A percentile compares a stretch with the other conserved stretches of the same genome.
Evolutionary conservation across 2,888 invertebrate species (phyloP).

Genomic region (Patella ulyssiponensis): DNA sequence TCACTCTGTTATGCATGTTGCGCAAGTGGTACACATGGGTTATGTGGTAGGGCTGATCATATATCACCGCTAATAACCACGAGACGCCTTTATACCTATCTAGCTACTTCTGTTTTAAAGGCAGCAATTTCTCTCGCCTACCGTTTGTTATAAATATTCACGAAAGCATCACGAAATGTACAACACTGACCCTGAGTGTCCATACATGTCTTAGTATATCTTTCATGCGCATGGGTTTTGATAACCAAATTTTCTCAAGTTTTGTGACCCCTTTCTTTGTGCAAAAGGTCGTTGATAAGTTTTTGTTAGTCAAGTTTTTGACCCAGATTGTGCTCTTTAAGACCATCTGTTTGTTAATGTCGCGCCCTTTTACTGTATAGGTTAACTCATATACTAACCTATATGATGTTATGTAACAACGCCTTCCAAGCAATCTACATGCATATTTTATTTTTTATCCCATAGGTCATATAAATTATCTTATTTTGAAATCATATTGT

Average conservation of each 20-base stretch:
- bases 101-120: neutral
- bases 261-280: constrained; percentile 8
- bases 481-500: too few species aligned
- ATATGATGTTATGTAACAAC: too few species aligned
- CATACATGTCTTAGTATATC: too few species aligned
- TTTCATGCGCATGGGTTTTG: too few species aligned
- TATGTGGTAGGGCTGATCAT: constrained; percentile 10
- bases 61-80: constrained; percentile 7
- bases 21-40: constrained; percentile 8
- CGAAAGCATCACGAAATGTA: too few species aligned
- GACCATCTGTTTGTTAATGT: constrained; percentile 12
- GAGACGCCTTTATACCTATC: neutral
- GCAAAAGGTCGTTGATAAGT: constrained; percentile 9
- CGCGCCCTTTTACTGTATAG: constrained; percentile 9
- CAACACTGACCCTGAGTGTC: too few species aligned
- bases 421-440: too few species aligned
- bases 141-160: too few species aligned
- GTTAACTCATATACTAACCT: constrained; percentile 3
- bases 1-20: neutral
- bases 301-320: constrained; percentile 13
- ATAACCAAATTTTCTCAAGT: neutral
- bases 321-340: constrained; percentile 12
- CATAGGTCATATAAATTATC: too few species aligned
- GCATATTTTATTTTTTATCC: too few species aligned
- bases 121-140: too few species aligned